phyloP scores from a whole-genome alignment of 2,888 invertebrate species.

The Ormyrus nitidulus region DNA sequence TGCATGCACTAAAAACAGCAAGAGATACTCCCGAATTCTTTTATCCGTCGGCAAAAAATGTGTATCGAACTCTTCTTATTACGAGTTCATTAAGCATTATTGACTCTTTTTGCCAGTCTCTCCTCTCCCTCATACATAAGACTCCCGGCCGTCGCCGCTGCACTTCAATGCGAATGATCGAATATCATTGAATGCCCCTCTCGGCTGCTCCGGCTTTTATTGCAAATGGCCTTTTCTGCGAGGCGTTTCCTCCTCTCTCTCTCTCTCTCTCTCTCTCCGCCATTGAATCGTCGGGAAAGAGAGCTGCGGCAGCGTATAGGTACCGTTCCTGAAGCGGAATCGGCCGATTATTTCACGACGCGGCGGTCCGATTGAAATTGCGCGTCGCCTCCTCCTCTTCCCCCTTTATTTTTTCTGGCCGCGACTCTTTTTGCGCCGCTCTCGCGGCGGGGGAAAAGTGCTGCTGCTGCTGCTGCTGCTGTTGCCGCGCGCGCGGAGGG shows the following conservation, averaged over 20 bases:
- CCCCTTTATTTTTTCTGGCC: background rate
- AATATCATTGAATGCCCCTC: constrained; percentile 45
- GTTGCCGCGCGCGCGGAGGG: background rate
- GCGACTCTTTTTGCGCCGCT: constrained; percentile 2
- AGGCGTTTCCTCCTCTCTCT: constrained; percentile 27
- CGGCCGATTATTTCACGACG: constrained; percentile 29
- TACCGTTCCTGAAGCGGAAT: constrained; percentile 40
- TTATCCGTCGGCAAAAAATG: too few relatives aligned
- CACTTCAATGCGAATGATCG: constrained; percentile 51
- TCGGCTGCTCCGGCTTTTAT: constrained; percentile 26
- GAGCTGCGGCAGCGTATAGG: background rate
- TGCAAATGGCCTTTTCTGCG: constrained; percentile 36
- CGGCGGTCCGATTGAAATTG: constrained; percentile 23
- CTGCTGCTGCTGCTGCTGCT: background rate
- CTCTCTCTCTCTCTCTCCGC: background rate
- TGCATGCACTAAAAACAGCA: too few relatives aligned
- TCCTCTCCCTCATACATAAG: too few relatives aligned
- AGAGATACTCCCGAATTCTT: too few relatives aligned
- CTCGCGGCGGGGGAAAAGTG: constrained; percentile 7
- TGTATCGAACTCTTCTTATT: background rate
- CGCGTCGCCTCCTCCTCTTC: background rate
- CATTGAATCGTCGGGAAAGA: constrained; percentile 3
- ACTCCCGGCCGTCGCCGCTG: constrained; percentile 15
- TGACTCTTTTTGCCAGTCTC: background rate
- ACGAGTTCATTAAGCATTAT: too few relatives aligned